These are phyloP conservation scores for Oxyura jamaicensis DNA, from an alignment of 2,113 vertebrate species.

Conservation along the genomic window DNA sequence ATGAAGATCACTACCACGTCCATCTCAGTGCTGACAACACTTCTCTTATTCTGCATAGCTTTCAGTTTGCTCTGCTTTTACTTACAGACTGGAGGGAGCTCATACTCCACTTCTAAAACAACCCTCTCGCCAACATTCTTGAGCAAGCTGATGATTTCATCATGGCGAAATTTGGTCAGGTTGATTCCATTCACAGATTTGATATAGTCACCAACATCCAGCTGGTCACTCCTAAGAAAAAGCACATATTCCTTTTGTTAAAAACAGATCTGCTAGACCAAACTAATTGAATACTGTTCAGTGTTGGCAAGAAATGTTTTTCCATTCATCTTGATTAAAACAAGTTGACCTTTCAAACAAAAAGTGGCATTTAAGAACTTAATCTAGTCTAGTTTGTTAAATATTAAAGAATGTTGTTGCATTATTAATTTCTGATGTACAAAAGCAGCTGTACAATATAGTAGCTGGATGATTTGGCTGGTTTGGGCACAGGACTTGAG, in stretches of 20 bases:
- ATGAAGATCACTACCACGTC: neutral
- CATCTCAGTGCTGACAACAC: neutral
- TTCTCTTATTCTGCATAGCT: neutral
- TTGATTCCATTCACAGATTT: slow-evolving; percentile 98
- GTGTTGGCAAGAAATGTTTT: neutral
- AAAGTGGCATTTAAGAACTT: neutral
- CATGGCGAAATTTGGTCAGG: slow-evolving; percentile 94
- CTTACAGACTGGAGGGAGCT: slow-evolving; percentile 95
- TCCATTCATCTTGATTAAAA: neutral
- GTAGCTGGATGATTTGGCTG: neutral
- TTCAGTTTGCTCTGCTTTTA: slow-evolving; percentile 42
- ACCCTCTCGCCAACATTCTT: slow-evolving; percentile 97
- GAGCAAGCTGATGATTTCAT: slow-evolving; percentile 97
- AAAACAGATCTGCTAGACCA: neutral
- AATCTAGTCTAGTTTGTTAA: neutral
- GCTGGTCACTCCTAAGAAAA: slow-evolving; percentile 91
- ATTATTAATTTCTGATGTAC: neutral
- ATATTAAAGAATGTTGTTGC: neutral
- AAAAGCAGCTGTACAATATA: neutral
- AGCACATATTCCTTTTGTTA: neutral
- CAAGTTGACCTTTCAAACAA: neutral
- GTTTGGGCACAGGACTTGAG: neutral
- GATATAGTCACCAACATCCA: slow-evolving; percentile 97
- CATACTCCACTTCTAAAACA: slow-evolving; percentile 95
- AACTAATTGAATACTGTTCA: neutral